Percentiles rank a stretch among this genome's conserved stretches.
These are phyloP conservation scores for Cecropterus lyciades DNA, from an alignment of 1,140 invertebrate genomes.

Conservation along the genomic window DNA sequence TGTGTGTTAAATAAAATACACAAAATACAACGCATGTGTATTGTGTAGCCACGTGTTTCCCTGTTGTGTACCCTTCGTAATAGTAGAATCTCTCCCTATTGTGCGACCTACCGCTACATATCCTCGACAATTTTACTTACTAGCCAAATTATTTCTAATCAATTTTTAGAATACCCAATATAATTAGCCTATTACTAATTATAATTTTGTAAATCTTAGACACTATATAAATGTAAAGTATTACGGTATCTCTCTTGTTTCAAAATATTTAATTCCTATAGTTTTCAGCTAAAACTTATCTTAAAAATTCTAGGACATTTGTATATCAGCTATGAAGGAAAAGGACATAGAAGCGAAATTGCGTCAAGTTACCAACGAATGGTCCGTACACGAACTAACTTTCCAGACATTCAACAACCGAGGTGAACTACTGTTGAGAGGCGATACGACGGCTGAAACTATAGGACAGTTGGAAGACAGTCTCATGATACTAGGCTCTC, in stretches of 20 bases:
- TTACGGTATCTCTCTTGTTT: too few relatives aligned
- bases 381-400: conserved; percentile 96
- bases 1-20: neutral
- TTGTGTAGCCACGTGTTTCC: neutral
- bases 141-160: too few relatives aligned
- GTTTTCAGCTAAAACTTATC: too few relatives aligned
- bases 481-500: conserved; percentile 96
- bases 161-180: too few relatives aligned
- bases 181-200: too few relatives aligned
- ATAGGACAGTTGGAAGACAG: conserved; percentile 97
- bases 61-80: too few relatives aligned
- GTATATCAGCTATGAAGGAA: conserved; percentile 98
- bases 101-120: too few relatives aligned
- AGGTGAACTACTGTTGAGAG: conserved; percentile 95
- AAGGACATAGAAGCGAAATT: conserved; percentile 98
- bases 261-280: too few relatives aligned
- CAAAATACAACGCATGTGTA: neutral
- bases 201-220: too few relatives aligned
- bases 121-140: too few relatives aligned
- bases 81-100: too few relatives aligned
- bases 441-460: conserved; percentile 97
- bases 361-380: conserved; percentile 97
- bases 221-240: too few relatives aligned
- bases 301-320: conserved; percentile 90
- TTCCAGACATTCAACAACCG: conserved; percentile 98